These are phyloP conservation scores for Acropternis orthonyx DNA, from an alignment of 2,797 vertebrate genomes.

Conservation along the genomic window DNA sequence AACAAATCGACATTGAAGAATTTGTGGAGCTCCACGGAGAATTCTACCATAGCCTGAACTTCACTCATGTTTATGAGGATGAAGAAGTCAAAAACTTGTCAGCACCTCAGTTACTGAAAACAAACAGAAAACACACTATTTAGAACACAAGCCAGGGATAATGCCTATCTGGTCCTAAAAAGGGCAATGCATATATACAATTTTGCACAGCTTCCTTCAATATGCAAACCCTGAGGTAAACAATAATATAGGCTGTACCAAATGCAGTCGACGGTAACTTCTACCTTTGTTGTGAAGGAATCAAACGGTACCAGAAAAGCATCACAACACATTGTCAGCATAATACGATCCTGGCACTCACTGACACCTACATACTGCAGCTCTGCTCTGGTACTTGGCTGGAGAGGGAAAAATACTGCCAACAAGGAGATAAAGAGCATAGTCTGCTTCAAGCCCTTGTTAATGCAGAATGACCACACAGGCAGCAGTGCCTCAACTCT, in stretches of 20 bases:
- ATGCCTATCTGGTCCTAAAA: not conserved
- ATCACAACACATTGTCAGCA: not conserved
- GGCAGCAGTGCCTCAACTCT: not conserved
- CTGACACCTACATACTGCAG: not conserved
- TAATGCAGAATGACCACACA: not conserved
- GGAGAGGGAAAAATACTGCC: not conserved
- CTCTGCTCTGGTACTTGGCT: not conserved
- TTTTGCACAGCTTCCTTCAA: slow-evolving; percentile 1
- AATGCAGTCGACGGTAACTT: not conserved
- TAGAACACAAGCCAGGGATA: slow-evolving; percentile 17
- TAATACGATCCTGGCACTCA: not conserved
- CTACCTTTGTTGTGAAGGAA: not conserved
- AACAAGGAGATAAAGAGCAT: not conserved
- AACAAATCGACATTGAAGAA: slow-evolving; percentile 99
- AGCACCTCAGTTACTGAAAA: slow-evolving; percentile 79
- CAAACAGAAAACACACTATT: slow-evolving; percentile 47
- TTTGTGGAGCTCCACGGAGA: slow-evolving; percentile 98
- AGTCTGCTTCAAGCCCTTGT: not conserved
- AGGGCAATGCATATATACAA: not conserved
- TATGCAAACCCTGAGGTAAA: not conserved
- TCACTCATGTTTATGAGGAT: slow-evolving; percentile 90
- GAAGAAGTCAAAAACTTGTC: slow-evolving; percentile 76
- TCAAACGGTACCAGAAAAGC: not conserved
- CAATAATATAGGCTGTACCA: not conserved
- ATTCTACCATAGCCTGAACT: slow-evolving; percentile 98